Base-by-base conservation (phyloP, 2,113 vertebrate species). In the Cromileptes altivelis region DNA sequence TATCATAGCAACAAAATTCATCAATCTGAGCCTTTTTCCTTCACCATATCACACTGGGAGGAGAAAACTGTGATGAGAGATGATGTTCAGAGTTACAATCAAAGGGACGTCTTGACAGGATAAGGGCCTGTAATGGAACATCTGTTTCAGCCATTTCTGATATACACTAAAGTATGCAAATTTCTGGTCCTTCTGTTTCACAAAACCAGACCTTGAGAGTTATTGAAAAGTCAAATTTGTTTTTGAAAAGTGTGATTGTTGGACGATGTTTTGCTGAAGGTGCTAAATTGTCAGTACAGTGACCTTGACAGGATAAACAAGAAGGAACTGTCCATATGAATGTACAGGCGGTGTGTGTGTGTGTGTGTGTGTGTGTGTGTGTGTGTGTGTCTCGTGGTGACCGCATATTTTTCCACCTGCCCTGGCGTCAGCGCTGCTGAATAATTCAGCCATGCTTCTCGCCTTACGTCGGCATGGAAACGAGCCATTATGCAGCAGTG, bases 391-490 rank as follows among this genome's bases (percentile, higher is more conserved):
- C 27, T 23, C 0, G 9, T 81, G 69, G 83, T 91, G 77, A 58
- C 78, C 25, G 52, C 84, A 82, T 83, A 53, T 73, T 86, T 90
- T 88, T 84, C 81, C 83, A 82, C 70, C 76, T 80, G 73, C 74
- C 52, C 49, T 68, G 27, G 76, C 69, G 58, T 93, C 90, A 85
- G 65, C 61, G 4, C 78, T 70, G 30, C 68, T 94, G 25, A 95
- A 95, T 95, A 87, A 95, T 95, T 95, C 86, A 95, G 67, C 37
- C 3, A 1, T 4, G 9, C 42, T 61, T 93, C 93, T 94, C 85
- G 18, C 79, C 73, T 93, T 91, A 89, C 87, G 25, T 85, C 60
- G 27, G 75, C 84, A 88, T 91, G 84, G 91, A 92, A 87, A 80
- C 62, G 1, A 56, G 42, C 75, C 80, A 63, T 82, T 75, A 82